Conservation (phyloP, 2,797 vertebrate species). For the Sylvia borin region DNA sequence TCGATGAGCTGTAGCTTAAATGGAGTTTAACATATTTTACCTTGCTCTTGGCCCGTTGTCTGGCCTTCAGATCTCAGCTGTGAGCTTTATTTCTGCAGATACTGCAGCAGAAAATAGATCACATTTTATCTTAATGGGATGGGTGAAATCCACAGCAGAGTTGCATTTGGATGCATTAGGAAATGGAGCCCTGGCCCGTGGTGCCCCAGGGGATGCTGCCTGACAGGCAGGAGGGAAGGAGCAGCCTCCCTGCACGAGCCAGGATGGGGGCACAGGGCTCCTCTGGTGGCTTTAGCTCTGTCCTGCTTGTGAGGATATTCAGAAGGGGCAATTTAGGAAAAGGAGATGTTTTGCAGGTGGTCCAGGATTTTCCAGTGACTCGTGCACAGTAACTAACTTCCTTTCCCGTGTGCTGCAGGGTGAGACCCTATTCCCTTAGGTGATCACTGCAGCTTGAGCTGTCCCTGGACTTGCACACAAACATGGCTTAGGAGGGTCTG, state of each 20-base stretch:
- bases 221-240: neutral
- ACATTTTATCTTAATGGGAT: neutral
- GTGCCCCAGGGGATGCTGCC: neutral
- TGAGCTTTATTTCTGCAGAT: conserved; percentile 3
- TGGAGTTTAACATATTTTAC: neutral
- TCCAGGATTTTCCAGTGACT: neutral
- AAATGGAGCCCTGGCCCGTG: neutral
- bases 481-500: neutral
- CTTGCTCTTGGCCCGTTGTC: neutral
- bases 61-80: neutral
- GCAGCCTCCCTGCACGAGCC: neutral
- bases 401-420: rapidly evolving
- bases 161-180: neutral
- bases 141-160: neutral
- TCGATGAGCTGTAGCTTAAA: rapidly evolving
- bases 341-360: neutral
- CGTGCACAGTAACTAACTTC: neutral
- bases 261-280: neutral
- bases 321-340: neutral
- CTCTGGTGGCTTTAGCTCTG: neutral
- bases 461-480: neutral
- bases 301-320: neutral
- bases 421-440: neutral
- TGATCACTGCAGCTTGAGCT: neutral
- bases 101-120: neutral